Evolutionary conservation across 2,888 invertebrate genomes (phyloP), one percentile per base, ranked within the genome.

Genomic region (Physocephala rufipes): DNA sequence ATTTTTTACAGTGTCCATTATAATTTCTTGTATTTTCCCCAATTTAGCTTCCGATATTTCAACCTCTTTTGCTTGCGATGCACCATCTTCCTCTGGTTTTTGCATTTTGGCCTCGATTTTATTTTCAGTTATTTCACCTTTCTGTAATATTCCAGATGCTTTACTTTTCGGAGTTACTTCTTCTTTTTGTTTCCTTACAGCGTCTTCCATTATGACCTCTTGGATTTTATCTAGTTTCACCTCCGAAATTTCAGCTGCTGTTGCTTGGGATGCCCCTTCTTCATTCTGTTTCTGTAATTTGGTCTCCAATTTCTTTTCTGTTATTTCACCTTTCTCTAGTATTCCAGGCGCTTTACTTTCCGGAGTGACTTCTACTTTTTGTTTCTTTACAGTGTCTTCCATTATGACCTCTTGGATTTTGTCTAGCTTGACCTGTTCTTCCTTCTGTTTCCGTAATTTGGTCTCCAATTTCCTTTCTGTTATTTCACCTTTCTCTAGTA

Each of bases 361-460:
- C 12, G 12, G 26, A 36, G 24, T 9, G 26, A 62, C 24, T 19
- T 58, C 19, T 63, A 62, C 16, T n/a, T 53, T 55, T 24, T 47
- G n/a, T 16, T 70, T 58, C 4, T 59, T 47, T 65, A 21, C 58
- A 36, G 15, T 5, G 73, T 58, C 30, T 74, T 79, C 76, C 71
- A 55, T 9, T 47, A 58, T 78, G 7, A 71, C 73, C 74, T 70
- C 53, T 75, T 73, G 28, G 3, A 71, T 45, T 13, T 21, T 49
- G 45, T 26, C 16, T 7, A 24, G 4, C 58, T 75, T 75, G 76
- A 73, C 71, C 12, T 59, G 28, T 26, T 61, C 51, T 16, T 69
- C 49, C 16, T 72, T 70, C 30, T 75, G 65, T 12, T 74, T 47
- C 15, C 67, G 55, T 9, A 69, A 24, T 0, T 67, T 16, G 30